These are phyloP conservation scores for Eupithecia pulchellata DNA, from an alignment of 2,888 invertebrate genomes.

Conservation along the genomic window DNA sequence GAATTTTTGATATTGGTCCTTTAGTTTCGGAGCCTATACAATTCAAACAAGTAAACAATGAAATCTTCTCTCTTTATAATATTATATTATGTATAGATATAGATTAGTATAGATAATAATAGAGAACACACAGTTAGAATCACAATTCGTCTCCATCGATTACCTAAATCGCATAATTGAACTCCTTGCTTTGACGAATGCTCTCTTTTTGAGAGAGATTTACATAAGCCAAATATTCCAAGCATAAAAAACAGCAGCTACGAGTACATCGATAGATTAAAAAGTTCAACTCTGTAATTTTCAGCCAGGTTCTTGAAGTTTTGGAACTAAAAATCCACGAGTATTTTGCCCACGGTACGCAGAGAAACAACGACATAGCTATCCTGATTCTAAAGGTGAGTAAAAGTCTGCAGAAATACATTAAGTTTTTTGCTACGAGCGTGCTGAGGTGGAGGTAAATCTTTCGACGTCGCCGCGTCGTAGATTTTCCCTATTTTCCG, in stretches of 20 bases:
- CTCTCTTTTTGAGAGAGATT: neutral
- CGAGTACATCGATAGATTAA: neutral
- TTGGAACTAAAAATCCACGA: conserved; percentile 68
- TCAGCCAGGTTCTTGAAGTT: conserved; percentile 65
- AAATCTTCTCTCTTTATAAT: too few species aligned
- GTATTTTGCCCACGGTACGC: conserved; percentile 59
- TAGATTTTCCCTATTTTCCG: conserved; percentile 21
- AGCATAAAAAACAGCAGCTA: neutral
- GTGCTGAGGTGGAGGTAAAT: conserved; percentile 42
- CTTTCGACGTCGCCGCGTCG: conserved; percentile 12
- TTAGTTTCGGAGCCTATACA: too few species aligned
- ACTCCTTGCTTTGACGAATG: neutral
- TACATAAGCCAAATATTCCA: too few species aligned
- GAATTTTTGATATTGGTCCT: too few species aligned
- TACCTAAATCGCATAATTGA: neutral
- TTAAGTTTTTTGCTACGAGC: conserved; percentile 27
- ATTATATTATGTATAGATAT: too few species aligned
- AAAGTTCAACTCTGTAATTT: conserved; percentile 14
- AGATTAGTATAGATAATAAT: neutral
- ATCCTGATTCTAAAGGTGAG: conserved; percentile 64
- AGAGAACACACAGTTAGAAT: neutral
- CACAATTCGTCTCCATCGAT: neutral
- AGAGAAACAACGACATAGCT: conserved; percentile 73
- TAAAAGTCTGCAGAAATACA: conserved; percentile 22
- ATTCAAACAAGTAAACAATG: too few species aligned